Conservation (phyloP, 2,888 invertebrate species). For the Oscheius sp. region DNA sequence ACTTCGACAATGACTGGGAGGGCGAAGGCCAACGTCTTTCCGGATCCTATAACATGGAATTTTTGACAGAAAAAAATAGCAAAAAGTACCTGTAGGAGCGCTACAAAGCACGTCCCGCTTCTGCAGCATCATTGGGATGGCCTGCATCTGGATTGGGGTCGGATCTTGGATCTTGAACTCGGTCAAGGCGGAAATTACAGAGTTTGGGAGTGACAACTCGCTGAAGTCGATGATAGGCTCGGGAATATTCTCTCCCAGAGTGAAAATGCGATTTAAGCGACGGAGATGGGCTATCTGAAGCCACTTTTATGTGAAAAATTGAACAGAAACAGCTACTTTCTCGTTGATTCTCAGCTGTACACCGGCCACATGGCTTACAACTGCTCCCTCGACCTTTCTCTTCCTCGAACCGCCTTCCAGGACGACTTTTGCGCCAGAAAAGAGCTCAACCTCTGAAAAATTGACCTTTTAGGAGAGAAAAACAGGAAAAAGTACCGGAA, state of each 20-base stretch:
- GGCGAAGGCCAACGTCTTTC: conserved; percentile 94
- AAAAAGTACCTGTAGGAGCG: conserved; percentile 84
- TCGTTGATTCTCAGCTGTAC: conserved; percentile 9
- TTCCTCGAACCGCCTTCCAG: neutral
- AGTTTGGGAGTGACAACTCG: conserved; percentile 47
- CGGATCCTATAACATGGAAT: conserved; percentile 80
- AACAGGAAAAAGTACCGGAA: neutral
- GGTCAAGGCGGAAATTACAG: conserved; percentile 42
- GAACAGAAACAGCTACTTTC: conserved; percentile 9
- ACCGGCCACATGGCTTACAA: neutral
- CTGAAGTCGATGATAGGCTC: conserved; percentile 66
- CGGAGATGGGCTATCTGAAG: conserved; percentile 57
- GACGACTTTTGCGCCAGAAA: conserved; percentile 10
- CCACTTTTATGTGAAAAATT: neutral
- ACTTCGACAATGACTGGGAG: conserved; percentile 87
- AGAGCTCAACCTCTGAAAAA: conserved; percentile 25
- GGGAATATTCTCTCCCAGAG: conserved; percentile 69
- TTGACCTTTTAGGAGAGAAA: neutral
- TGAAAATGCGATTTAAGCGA: conserved; percentile 65
- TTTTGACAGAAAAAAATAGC: neutral
- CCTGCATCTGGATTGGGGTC: conserved; percentile 92
- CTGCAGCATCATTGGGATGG: conserved; percentile 86
- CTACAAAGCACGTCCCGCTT: conserved; percentile 85
- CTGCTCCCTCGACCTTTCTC: neutral
- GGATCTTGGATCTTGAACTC: conserved; percentile 77